Conservation (phyloP, 1,140 invertebrate species). For the Diachasmimorpha longicaudata region DNA sequence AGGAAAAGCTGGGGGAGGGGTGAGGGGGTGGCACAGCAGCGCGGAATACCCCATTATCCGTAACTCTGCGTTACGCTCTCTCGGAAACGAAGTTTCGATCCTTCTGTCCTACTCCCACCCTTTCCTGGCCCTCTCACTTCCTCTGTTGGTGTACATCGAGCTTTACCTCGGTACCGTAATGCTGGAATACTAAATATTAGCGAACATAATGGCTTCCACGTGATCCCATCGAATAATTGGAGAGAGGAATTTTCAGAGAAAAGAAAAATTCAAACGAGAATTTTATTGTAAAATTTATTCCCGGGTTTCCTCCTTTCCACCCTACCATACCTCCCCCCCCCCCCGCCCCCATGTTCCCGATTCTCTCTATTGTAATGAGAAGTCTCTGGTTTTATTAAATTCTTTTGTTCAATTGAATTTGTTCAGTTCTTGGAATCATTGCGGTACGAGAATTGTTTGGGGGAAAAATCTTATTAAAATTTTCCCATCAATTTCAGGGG, state of each 20-base stretch:
- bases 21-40: not conserved
- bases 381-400: not conserved
- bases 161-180: not conserved
- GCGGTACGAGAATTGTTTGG: not conserved
- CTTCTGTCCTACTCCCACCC: not conserved
- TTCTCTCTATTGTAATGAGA: not conserved
- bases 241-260: not conserved
- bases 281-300: not conserved
- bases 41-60: slow-evolving; percentile 10
- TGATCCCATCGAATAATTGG: slow-evolving; percentile 1
- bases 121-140: not conserved
- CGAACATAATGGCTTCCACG: slow-evolving; percentile 5
- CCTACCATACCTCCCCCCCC: too few species aligned
- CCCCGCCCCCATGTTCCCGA: too few species aligned
- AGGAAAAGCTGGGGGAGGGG: not conserved
- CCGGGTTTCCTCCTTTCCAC: not conserved
- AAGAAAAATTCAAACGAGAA: not conserved
- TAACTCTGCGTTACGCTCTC: slow-evolving; percentile 4
- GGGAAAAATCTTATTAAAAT: not conserved
- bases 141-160: not conserved
- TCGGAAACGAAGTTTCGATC: slow-evolving; percentile 17
- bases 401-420: not conserved
- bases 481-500: not conserved
- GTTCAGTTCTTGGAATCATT: not conserved
- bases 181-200: slow-evolving; percentile 7